These are phyloP conservation scores for Drosophila prostipennis DNA, from an alignment of 2,888 invertebrate genomes.

Conservation along the genomic window DNA sequence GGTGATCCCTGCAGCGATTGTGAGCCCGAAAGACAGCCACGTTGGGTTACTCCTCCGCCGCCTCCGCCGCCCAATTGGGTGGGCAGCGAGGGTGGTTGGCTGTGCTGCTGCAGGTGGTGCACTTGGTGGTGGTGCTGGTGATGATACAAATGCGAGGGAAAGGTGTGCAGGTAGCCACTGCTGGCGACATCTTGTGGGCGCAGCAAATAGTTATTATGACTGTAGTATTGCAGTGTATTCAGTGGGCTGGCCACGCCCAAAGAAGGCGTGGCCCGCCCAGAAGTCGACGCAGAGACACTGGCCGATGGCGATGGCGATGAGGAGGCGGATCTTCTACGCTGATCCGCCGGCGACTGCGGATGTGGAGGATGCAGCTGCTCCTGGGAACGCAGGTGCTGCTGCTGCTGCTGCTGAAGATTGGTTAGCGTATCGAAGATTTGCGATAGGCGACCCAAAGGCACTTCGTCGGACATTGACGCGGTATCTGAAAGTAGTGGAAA, in stretches of 20 bases:
- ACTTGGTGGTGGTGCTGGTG: constrained; percentile 65
- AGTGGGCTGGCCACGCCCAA: constrained; percentile 59
- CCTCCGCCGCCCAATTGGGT: constrained; percentile 46
- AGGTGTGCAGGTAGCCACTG: constrained; percentile 79
- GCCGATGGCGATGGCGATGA: constrained; percentile 73
- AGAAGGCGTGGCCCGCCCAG: constrained; percentile 78
- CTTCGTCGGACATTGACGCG: constrained; percentile 87
- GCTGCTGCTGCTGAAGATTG: constrained; percentile 88
- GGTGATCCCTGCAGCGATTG: constrained; percentile 82
- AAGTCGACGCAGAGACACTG: constrained; percentile 56
- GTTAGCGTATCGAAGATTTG: constrained; percentile 93
- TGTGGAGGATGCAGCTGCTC: constrained; percentile 85
- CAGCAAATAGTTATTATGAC: constrained; percentile 75
- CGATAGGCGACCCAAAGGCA: constrained; percentile 90
- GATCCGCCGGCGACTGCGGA: constrained; percentile 76
- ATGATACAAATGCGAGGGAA: constrained; percentile 79
- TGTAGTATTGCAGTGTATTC: constrained; percentile 58
- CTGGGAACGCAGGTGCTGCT: constrained; percentile 85
- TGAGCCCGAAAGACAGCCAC: constrained; percentile 53
- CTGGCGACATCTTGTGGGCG: constrained; percentile 69
- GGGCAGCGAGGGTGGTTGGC: constrained; percentile 62
- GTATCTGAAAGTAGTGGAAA: constrained; percentile 31
- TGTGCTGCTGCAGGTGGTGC: constrained; percentile 54
- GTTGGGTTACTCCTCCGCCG: constrained; percentile 30
- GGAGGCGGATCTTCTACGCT: constrained; percentile 68